These are phyloP conservation scores for Sceloporus tristichus DNA, from an alignment of 2,113 vertebrate genomes.

Conservation along the genomic window DNA sequence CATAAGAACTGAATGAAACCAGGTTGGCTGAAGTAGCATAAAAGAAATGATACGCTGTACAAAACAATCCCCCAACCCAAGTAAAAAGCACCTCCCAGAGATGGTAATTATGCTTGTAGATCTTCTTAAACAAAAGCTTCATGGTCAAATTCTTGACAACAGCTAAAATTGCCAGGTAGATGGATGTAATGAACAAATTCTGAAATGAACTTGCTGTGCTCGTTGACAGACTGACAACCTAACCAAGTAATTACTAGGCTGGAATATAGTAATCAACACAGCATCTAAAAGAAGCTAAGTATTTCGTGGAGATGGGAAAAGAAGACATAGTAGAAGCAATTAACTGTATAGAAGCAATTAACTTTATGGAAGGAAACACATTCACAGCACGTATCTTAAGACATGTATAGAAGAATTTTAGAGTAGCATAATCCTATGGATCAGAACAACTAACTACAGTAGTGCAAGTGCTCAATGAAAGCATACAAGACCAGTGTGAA, in stretches of 20 bases:
- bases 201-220: constrained; percentile 16
- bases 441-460: not conserved
- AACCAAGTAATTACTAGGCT: constrained; percentile 25
- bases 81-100: not conserved
- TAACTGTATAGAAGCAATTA: constrained; percentile 35
- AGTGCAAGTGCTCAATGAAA: not conserved
- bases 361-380: constrained; percentile 16
- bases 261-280: constrained; percentile 28
- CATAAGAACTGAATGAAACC: not conserved
- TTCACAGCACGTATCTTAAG: not conserved
- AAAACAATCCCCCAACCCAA: not conserved
- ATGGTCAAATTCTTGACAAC: constrained; percentile 7
- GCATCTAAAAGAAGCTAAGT: constrained; percentile 23
- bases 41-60: not conserved
- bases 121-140: not conserved
- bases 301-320: constrained; percentile 31
- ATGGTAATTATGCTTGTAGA: not conserved
- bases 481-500: not conserved
- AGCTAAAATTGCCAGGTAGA: constrained; percentile 10
- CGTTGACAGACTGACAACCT: constrained; percentile 22
- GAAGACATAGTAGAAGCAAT: constrained; percentile 28
- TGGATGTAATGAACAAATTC: constrained; percentile 1
- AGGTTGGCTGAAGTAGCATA: not conserved
- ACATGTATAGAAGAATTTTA: not conserved
- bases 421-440: not conserved